These are phyloP conservation scores for Prosapia bicincta DNA, from an alignment of 2,888 invertebrate genomes.

Conservation along the genomic window DNA sequence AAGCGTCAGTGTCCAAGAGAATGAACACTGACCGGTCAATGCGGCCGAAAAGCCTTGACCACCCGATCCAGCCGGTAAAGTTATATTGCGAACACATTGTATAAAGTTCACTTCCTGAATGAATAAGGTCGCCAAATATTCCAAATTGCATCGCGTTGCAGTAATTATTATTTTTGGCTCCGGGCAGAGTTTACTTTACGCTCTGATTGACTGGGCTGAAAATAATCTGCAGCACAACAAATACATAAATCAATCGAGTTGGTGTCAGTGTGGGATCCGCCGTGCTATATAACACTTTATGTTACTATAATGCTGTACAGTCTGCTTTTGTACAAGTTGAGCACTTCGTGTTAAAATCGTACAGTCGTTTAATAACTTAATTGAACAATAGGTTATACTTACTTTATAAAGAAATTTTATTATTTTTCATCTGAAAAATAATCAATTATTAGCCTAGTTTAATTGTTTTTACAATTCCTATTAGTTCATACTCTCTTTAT, in stretches of 20 bases:
- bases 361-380: not conserved
- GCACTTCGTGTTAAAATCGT: not conserved
- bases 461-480: too few relatives aligned
- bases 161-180: constrained; percentile 2
- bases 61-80: too few relatives aligned
- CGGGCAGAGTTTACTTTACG: not conserved
- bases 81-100: too few relatives aligned
- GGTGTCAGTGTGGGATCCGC: not conserved
- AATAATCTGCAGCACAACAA: not conserved
- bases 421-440: too few relatives aligned
- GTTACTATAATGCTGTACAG: not conserved
- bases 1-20: too few relatives aligned
- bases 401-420: too few relatives aligned
- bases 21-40: too few relatives aligned
- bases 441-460: too few relatives aligned
- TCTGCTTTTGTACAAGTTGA: not conserved
- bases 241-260: not conserved
- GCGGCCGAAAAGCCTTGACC: too few relatives aligned
- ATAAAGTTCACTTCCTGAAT: not conserved
- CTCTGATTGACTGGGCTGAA: not conserved
- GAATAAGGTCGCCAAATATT: not conserved
- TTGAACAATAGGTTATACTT: too few relatives aligned
- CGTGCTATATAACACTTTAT: not conserved
- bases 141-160: not conserved
- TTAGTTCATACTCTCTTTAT: too few relatives aligned